These are phyloP conservation scores for Lepidothrix coronata DNA, from an alignment of 2,113 vertebrate genomes.

Conservation along the genomic window DNA sequence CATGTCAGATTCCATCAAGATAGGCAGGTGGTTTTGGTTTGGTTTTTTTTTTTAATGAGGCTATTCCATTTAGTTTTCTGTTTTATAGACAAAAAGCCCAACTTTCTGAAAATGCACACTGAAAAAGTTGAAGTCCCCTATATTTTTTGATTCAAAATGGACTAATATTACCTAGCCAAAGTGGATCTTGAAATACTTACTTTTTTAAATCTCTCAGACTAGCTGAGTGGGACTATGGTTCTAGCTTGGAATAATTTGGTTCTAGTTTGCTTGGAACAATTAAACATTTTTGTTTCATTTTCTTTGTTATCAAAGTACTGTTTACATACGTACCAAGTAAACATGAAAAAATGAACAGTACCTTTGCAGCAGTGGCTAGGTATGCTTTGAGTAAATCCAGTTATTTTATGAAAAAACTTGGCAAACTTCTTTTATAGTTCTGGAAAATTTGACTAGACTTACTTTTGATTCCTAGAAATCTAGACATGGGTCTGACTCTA, in stretches of 20 bases:
- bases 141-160: neutral
- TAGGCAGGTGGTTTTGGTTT: neutral
- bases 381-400: neutral
- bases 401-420: neutral
- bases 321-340: neutral
- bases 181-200: neutral
- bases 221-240: neutral
- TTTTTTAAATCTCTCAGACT: neutral
- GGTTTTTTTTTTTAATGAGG: neutral
- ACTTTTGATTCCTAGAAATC: neutral
- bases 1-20: slow-evolving; percentile 13
- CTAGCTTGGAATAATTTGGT: neutral
- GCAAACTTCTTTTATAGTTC: neutral
- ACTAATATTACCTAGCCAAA: neutral
- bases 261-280: neutral
- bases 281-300: neutral
- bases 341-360: neutral
- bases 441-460: neutral
- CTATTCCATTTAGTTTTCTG: neutral
- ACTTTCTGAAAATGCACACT: neutral
- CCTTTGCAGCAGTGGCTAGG: neutral
- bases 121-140: neutral
- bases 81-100: neutral
- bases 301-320: neutral
- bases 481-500: neutral